Percentiles rank a stretch among this genome's conserved stretches.
Evolutionary conservation across 92 coral and sea anemone species (phyloP).

Genomic region (Epizoanthus scotinus): DNA sequence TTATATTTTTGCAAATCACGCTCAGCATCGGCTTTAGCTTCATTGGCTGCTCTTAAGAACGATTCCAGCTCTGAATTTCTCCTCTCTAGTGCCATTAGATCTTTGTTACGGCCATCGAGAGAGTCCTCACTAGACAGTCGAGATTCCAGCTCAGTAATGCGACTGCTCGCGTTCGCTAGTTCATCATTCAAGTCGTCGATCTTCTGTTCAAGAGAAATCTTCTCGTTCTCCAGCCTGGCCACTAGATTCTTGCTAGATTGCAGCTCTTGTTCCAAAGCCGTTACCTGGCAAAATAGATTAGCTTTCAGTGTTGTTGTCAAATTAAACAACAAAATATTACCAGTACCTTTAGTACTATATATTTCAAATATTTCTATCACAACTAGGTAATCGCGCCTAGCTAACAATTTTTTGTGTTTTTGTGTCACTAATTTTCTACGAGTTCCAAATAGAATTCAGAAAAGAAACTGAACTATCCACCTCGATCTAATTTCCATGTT

Average conservation of each 20-base stretch:
- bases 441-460: too few species aligned
- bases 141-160: constrained; percentile 69
- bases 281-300: constrained; percentile 1
- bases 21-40: constrained; percentile 59
- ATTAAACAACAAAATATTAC: too few species aligned
- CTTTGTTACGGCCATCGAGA: constrained; percentile 54
- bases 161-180: constrained; percentile 59
- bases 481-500: too few species aligned
- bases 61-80: constrained; percentile 65
- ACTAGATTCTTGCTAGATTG: constrained; percentile 58
- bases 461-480: too few species aligned
- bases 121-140: constrained; percentile 64
- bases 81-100: constrained; percentile 49
- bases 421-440: too few species aligned
- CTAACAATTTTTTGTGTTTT: too few species aligned
- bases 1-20: constrained; percentile 68
- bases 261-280: constrained; percentile 77
- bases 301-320: too few species aligned
- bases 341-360: too few species aligned
- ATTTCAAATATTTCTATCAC: too few species aligned
- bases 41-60: constrained; percentile 71
- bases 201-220: constrained; percentile 52
- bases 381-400: too few species aligned
- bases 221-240: constrained; percentile 58
- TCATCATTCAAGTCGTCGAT: constrained; percentile 70